Base-by-base conservation (phyloP, 2,888 invertebrate genomes). In the Lepas anatifera region DNA sequence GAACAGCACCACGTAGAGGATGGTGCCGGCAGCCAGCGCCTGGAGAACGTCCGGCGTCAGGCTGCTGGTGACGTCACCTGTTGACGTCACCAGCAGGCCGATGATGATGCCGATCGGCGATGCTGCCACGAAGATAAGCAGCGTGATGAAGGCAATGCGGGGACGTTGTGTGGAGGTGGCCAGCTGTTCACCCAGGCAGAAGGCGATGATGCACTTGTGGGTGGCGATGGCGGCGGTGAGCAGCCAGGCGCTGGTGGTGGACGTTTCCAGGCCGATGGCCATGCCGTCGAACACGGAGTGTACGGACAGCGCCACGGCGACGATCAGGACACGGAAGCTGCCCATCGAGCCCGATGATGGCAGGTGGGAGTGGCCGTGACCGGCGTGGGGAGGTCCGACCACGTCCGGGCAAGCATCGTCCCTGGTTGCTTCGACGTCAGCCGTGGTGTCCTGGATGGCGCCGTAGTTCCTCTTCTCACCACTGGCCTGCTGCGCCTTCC, bases 1-100 rank as follows among this genome's bases (percentile, higher is more conserved):
- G 80, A 96, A 95, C 83, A 95, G 95, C 25, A 95, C 94, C 27
- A 97, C 93, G 81, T 95, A 97, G 6, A 97, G 82, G 63, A 97
- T 85, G 0, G 96, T 96, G 22, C 96, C 97, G 66, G 91, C 88
- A 0, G 96, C 95, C 71, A 96, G 81, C 4, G 94, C 95, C 82
- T 95, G 90, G 22, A 83, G 75, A 66, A 75, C 71, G 68, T 72
- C 72, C 58, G 74, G 68, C 8, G 67, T 67, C 25, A 58, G 64
- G 3, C 63, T 32, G 13, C 35, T 70, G 16, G n/a, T 22, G 29
- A 22, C 52, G 29, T 18, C 52, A 6, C 41, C 77, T 76, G 58
- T 76, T 76, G 80, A 77, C 0, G 80, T 79, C 32, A 86, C 77
- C 1, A 81, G 79, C 27, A 89, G 81, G 0, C 89, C 88, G 32